These are phyloP conservation scores for Petrophora chlorosata DNA, from an alignment of 2,888 invertebrate species.

Conservation along the genomic window DNA sequence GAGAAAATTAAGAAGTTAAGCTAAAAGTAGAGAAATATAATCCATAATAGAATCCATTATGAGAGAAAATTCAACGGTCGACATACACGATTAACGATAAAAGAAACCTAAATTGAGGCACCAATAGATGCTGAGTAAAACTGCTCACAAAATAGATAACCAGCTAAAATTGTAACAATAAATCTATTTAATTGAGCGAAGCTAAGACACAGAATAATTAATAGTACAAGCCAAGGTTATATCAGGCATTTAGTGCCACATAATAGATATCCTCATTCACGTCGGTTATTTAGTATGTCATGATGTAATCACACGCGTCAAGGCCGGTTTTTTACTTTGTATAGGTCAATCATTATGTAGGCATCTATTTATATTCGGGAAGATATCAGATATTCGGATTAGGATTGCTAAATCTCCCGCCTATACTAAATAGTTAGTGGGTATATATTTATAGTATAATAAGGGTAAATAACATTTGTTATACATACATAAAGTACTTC, in stretches of 20 bases:
- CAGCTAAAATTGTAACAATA: constrained; percentile 11
- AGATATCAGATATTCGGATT: constrained; percentile 6
- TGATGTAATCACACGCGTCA: constrained; percentile 50
- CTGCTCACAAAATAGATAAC: constrained; percentile 1
- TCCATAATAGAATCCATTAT: no score
- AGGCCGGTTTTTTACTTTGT: constrained; percentile 23
- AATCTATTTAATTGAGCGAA: constrained; percentile 25
- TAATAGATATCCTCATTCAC: constrained; percentile 22
- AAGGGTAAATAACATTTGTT: no score
- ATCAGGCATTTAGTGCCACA: constrained; percentile 15
- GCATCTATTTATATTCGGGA: constrained; percentile 15
- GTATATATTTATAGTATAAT: background rate
- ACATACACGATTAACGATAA: no score
- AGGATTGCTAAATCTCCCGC: background rate
- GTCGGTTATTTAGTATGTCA: constrained; percentile 24
- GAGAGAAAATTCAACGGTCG: no score
- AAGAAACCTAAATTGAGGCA: no score
- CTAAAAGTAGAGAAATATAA: no score
- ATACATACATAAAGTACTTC: no score
- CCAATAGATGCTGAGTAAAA: background rate
- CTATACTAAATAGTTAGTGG: background rate
- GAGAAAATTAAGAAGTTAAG: no score
- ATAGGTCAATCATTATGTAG: constrained; percentile 13
- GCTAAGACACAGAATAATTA: no score
- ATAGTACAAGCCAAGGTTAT: constrained; percentile 31